These are phyloP conservation scores for Erpetoichthys calabaricus DNA, from an alignment of 2,797 vertebrate genomes.

Conservation along the genomic window DNA sequence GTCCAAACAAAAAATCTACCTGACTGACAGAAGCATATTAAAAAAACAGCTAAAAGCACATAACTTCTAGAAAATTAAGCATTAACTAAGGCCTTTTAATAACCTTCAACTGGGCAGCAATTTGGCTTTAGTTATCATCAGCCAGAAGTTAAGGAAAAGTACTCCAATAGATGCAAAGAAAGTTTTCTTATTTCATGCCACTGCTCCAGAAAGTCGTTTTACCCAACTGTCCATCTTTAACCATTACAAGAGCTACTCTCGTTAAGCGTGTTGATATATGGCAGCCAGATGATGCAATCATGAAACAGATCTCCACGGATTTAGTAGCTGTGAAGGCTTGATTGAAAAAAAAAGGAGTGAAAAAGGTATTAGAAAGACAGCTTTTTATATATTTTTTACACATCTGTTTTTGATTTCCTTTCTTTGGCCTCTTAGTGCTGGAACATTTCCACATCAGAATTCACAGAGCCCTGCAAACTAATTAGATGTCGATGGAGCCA, in stretches of 20 bases:
- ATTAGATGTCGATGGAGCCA: constrained; percentile 64
- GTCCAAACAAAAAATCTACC: no score
- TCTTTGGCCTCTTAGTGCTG: constrained; percentile 41
- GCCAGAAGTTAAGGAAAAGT: constrained; percentile 17
- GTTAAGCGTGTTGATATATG: neutral
- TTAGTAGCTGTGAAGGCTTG: neutral
- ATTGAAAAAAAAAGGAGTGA: constrained; percentile 5
- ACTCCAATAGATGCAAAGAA: no score
- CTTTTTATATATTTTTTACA: constrained; percentile 21
- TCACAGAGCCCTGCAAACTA: constrained; percentile 57
- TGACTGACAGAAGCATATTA: no score
- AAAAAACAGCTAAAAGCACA: no score
- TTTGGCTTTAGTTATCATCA: constrained; percentile 50
- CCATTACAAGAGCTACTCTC: neutral
- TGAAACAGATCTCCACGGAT: neutral
- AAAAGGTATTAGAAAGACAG: constrained; percentile 5
- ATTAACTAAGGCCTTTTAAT: no score
- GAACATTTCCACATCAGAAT: constrained; percentile 54
- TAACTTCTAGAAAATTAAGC: no score
- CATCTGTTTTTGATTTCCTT: constrained; percentile 75
- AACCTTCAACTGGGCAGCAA: constrained; percentile 11
- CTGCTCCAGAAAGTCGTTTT: no score
- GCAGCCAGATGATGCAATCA: neutral
- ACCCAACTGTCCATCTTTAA: neutral
- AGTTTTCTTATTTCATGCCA: no score